phyloP scores from a whole-genome alignment of 2,797 vertebrate species.

The Chanos chanos region DNA sequence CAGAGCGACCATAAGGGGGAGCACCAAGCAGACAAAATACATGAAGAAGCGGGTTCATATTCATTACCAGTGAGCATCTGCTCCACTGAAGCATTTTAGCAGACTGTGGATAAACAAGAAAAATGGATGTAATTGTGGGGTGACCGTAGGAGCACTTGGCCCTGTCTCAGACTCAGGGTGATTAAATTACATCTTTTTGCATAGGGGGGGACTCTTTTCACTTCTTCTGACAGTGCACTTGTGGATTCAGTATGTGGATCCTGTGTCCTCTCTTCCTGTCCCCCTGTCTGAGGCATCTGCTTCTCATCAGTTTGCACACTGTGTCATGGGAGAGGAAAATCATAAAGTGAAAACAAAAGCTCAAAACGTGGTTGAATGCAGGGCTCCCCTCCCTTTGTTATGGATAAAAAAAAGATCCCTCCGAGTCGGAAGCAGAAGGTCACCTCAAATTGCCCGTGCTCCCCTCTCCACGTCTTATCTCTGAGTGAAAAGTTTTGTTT shows the following conservation, averaged over 20 bases:
- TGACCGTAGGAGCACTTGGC: conserved; percentile 3
- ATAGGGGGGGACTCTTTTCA: conserved; percentile 28
- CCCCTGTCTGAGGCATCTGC: conserved; percentile 45
- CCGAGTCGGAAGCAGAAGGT: conserved; percentile 13
- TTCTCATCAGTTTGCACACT: conserved; percentile 42
- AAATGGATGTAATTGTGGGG: conserved; percentile 5
- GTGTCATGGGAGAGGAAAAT: conserved; percentile 24
- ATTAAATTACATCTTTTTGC: conserved; percentile 40
- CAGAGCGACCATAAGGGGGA: too few relatives aligned
- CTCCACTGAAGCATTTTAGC: conserved; percentile 26
- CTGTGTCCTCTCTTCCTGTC: conserved; percentile 39
- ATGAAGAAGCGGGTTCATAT: conserved; percentile 5
- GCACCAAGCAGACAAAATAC: not conserved
- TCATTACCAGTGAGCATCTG: conserved; percentile 6
- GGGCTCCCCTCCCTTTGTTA: conserved; percentile 20
- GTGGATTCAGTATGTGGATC: conserved; percentile 34
- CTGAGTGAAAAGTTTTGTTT: not conserved
- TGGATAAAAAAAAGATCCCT: conserved; percentile 40
- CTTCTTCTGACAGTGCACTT: conserved; percentile 38
- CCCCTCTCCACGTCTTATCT: not conserved
- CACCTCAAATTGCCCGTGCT: conserved; percentile 10
- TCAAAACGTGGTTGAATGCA: conserved; percentile 18
- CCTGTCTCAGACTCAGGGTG: conserved; percentile 16
- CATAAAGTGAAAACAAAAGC: conserved; percentile 34
- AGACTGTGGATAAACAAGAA: conserved; percentile 27